phyloP scores from a whole-genome alignment of 2,797 vertebrate species.

The Pogonophryne albipinna region DNA sequence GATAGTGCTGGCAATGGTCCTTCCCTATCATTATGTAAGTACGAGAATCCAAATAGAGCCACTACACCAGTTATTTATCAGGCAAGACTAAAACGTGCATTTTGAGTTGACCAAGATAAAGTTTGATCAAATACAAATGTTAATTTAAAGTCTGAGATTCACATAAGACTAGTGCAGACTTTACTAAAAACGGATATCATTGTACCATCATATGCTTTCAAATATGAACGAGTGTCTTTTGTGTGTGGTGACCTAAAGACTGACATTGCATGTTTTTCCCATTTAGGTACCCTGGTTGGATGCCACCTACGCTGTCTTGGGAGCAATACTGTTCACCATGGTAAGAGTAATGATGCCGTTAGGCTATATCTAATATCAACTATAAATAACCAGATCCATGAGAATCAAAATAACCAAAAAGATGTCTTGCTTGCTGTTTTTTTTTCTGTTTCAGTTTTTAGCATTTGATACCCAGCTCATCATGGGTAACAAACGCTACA shows the following conservation, averaged over 20 bases:
- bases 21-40: conserved; percentile 93
- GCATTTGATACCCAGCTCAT: conserved; percentile 95
- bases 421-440: conserved; percentile 4
- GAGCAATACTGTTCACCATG: conserved; percentile 93
- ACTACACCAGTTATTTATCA: neutral
- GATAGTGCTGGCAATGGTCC: conserved; percentile 86
- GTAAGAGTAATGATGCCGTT: conserved; percentile 76
- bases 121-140: neutral
- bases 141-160: conserved; percentile 1
- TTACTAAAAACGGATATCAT: neutral
- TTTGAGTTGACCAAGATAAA: neutral
- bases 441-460: conserved; percentile 88
- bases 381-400: neutral
- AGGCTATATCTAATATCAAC: neutral
- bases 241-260: neutral
- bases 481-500: conserved; percentile 92
- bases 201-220: neutral
- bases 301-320: conserved; percentile 86
- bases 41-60: neutral
- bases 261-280: conserved; percentile 18
- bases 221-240: neutral
- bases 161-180: neutral
- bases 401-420: neutral
- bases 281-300: conserved; percentile 93
- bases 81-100: neutral